Percentiles rank a stretch among this genome's conserved stretches.
Conservation (phyloP, 2,888 invertebrate species). For the Drosophila pseudotakahashii region DNA sequence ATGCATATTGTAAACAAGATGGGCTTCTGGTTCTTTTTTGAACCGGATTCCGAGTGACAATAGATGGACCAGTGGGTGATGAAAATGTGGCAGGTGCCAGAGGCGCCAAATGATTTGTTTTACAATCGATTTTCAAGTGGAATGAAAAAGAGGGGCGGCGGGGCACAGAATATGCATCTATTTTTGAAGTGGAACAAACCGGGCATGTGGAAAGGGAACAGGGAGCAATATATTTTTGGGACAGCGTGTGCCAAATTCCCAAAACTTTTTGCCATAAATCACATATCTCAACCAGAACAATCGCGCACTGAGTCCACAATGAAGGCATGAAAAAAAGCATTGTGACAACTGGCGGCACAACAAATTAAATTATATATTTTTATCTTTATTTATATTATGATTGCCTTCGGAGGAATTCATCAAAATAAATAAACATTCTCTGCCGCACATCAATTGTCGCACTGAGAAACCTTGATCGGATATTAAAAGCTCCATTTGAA, state of each 20-base stretch:
- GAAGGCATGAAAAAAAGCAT: conserved; percentile 19
- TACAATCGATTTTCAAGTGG: conserved; percentile 18
- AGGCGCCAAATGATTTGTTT: conserved; percentile 38
- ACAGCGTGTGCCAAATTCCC: conserved; percentile 34
- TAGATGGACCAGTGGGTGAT: conserved; percentile 14
- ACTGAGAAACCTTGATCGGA: conserved; percentile 25
- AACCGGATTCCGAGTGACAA: conserved; percentile 16
- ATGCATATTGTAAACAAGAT: conserved; percentile 35
- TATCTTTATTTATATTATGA: conserved; percentile 12
- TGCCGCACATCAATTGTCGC: conserved; percentile 34
- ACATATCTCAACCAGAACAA: neutral
- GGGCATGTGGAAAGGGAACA: conserved; percentile 27
- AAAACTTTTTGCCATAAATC: conserved; percentile 13
- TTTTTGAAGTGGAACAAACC: conserved; percentile 41
- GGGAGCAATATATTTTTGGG: conserved; percentile 37
- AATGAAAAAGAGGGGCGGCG: neutral
- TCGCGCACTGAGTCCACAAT: neutral
- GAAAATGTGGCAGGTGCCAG: conserved; percentile 35
- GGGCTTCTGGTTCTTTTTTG: neutral
- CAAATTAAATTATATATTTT: conserved; percentile 35
- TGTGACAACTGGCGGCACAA: conserved; percentile 20
- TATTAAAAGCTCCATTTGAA: conserved; percentile 12
- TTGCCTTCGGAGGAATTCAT: conserved; percentile 30
- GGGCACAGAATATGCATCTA: conserved; percentile 13
- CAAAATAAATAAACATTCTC: conserved; percentile 33